Evolutionary conservation across 2,888 invertebrate genomes (phyloP).

Genomic region (Thecophora atra): DNA sequence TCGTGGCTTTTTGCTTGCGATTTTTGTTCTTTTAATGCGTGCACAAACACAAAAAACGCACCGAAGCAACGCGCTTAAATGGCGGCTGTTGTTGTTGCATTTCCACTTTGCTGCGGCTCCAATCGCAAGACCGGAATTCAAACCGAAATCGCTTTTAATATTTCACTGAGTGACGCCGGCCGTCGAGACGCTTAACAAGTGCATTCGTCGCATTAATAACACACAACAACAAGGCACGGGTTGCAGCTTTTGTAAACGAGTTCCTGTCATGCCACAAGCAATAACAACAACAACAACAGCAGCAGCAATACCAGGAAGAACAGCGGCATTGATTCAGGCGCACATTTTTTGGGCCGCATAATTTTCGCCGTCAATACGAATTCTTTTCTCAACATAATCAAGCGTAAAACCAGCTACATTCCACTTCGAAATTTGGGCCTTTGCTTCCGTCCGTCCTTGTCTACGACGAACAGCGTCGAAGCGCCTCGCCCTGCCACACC

Average conservation of each 20-base stretch:
- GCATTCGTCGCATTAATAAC: constrained; percentile 28
- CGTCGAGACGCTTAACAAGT: constrained; percentile 32
- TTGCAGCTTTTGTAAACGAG: constrained; percentile 15
- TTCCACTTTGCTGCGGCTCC: neutral
- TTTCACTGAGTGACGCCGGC: neutral
- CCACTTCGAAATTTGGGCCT: constrained; percentile 11
- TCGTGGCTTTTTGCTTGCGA: neutral
- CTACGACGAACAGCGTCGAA: neutral
- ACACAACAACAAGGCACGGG: neutral
- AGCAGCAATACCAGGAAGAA: constrained; percentile 6
- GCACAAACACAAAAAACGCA: neutral
- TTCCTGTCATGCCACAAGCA: constrained; percentile 19
- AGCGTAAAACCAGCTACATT: constrained; percentile 23
- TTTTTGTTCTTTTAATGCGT: constrained; percentile 8
- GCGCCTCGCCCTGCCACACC: neutral
- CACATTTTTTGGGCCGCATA: constrained; percentile 35
- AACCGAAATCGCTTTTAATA: constrained; percentile 29
- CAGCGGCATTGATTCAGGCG: neutral
- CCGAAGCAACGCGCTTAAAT: neutral
- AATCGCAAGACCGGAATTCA: constrained; percentile 22
- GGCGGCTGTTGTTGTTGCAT: neutral
- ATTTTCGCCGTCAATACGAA: constrained; percentile 32
- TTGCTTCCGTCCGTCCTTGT: neutral
- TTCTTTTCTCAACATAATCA: constrained; percentile 29
- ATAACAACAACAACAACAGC: neutral